Base-by-base conservation (phyloP, 2,797 vertebrate species). In the Delichon dasypus region DNA sequence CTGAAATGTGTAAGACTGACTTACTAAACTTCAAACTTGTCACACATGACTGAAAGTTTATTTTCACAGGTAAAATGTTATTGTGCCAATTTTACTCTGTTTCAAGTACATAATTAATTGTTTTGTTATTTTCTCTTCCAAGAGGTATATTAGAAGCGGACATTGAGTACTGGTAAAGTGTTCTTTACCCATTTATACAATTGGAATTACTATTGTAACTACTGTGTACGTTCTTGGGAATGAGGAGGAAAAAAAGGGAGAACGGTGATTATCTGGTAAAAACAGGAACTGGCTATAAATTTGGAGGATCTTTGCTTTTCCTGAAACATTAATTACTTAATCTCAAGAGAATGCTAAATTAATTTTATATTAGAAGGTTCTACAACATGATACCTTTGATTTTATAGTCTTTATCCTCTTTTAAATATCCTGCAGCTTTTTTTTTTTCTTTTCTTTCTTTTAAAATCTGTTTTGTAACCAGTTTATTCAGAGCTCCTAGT, bases 281-380 rank as follows among this genome's bases (percentile, higher is more conserved):
- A 96, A 93, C 94, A 97, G 97, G 96, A 96, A 94, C 67, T 71
- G 60, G 75, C 85, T 87, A 94, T 95, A 89, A 96, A 94, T 97
- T 90, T 91, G 88, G 80, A 92, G 54, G 89, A 95, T 85, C 96
- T 96, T 96, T 73, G 91, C 92, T 96, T 96, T 94, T 94, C 95
- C 78, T 91, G 91, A 95, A 86, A 92, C 74, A 90, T 95, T 97
- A 97, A 96, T 94, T 97, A 95, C 76, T 94, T 94, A 92, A 97
- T 97, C 96, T 97, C 97, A 95, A 86, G 90, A 97, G 94, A 89
- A 93, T 87, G 90, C 87, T 97, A 97, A 97, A 96, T 97, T 98
- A 97, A 95, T 97, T 96, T 97, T 97, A 96, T 97, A 97, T 95
- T 92, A 97, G 77, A 96, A 73, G 51, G 53, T 62, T 92, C 88